phyloP scores from a whole-genome alignment of 1,140 invertebrate species.

The Lordiphosa clarofinis region DNA sequence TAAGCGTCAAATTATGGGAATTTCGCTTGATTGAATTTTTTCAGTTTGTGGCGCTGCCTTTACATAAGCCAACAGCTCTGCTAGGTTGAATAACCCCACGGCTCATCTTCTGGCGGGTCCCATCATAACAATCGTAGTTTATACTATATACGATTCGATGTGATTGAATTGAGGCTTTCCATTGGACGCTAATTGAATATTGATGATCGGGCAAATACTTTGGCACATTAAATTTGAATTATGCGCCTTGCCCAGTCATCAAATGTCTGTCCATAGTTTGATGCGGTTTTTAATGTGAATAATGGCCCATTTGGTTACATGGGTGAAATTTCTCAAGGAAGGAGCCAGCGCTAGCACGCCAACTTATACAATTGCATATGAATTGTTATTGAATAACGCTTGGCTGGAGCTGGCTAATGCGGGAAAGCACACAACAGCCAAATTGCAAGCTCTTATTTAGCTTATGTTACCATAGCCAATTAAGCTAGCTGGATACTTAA shows the following conservation, averaged over 20 bases:
- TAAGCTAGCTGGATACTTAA: no score
- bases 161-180: constrained; percentile 27
- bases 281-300: constrained; percentile 21
- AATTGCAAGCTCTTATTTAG: no score
- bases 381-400: constrained; percentile 5
- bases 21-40: constrained; percentile 77
- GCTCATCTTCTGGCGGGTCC: background rate
- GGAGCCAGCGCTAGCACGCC: constrained; percentile 46
- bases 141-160: no score
- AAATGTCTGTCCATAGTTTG: constrained; percentile 18
- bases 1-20: constrained; percentile 78
- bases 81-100: constrained; percentile 62
- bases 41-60: constrained; percentile 41
- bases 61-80: constrained; percentile 51
- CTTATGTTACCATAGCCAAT: no score
- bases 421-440: no score
- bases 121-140: no score
- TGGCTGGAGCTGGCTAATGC: no score
- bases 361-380: constrained; percentile 21
- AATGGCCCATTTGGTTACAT: constrained; percentile 32
- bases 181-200: constrained; percentile 48
- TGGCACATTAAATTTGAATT: constrained; percentile 10
- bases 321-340: constrained; percentile 72
- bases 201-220: constrained; percentile 51
- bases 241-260: constrained; percentile 31